Evolutionary conservation across 1,140 invertebrate species (phyloP).

Genomic region (Micrasema longulum): DNA sequence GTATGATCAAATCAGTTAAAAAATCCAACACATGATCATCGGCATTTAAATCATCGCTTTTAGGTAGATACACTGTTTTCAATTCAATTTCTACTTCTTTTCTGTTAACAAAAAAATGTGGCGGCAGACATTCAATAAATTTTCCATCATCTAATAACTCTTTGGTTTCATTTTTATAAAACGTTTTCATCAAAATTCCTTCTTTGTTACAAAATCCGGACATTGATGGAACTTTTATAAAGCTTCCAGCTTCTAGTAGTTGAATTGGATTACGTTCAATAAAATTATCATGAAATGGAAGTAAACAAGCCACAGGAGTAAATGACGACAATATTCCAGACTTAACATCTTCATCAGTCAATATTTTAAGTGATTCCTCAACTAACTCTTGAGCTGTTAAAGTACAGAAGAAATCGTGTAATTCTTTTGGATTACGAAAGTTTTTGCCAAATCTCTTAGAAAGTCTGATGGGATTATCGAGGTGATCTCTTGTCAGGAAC

Average conservation of each 20-base stretch:
- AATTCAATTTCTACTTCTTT: constrained; percentile 9
- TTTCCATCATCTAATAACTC: background rate
- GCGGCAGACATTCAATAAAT: constrained; percentile 24
- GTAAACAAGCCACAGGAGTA: constrained; percentile 60
- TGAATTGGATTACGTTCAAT: constrained; percentile 58
- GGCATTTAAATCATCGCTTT: constrained; percentile 51
- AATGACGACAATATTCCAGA: constrained; percentile 61
- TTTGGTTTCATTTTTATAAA: background rate
- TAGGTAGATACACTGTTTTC: constrained; percentile 13
- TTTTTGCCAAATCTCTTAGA: constrained; percentile 15
- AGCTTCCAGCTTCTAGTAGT: constrained; percentile 58
- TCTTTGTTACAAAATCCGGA: constrained; percentile 60
- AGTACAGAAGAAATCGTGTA: constrained; percentile 58
- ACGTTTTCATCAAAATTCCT: constrained; percentile 49
- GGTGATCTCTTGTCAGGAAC: constrained; percentile 70
- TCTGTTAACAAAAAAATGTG: constrained; percentile 14
- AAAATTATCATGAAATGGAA: constrained; percentile 62
- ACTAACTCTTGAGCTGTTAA: constrained; percentile 59
- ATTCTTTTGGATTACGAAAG: constrained; percentile 52
- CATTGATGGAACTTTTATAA: constrained; percentile 62
- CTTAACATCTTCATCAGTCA: constrained; percentile 53
- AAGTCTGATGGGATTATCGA: constrained; percentile 62
- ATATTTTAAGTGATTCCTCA: constrained; percentile 53
- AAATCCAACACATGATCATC: constrained; percentile 60
- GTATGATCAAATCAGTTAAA: constrained; percentile 61